Base-by-base conservation (phyloP, 2,113 vertebrate genomes). In the Pipa parva region DNA sequence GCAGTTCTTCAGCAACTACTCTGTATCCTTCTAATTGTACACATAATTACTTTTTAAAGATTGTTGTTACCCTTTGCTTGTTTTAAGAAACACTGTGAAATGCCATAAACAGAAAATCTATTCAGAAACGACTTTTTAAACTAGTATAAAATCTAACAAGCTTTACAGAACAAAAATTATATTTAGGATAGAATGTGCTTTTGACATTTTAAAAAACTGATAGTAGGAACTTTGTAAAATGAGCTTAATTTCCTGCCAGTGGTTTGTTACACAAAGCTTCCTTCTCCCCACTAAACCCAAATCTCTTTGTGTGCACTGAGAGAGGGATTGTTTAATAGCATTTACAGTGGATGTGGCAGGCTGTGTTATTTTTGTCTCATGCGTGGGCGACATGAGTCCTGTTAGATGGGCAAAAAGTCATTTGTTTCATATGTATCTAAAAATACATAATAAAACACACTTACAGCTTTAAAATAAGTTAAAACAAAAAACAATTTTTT, bases 341-440 rank as follows among this genome's bases (percentile, higher is more conserved):
- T 68, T 68, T 68, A 51, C 46, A 59, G 46, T 68, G 65, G 56
- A 60, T 61, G 66, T 70, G 66, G 49, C 31, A 61, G 33, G 66
- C 31, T 60, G 26, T 52, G 48, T 52, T 61, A 70, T 70, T 70
- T 60, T 61, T 70, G 46, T 54, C 57, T 61, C 22, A 26, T 50
- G 54, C 11, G 48, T 61, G 46, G 56, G 55, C 7, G 56, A 54
- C 24, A 28, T 28, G 31, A 61, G 33, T 26, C 26, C 36, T 36
- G 54, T 61, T 29, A 59, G 33, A 45, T 61, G 48, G 37, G 22
- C 2, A 42, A 13, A 42, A 42, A 18, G 17, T 15, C 1, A 42
- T n/a, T n/a, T n/a, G n/a, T n/a, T 42, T 5, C 29, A 31, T 6
- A 31, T 10, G 10, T 6, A 31, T 31, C 29, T 6, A 31, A 10